phyloP scores from a whole-genome alignment of 2,888 invertebrate genomes.

The Cosmorhoe ocellata region DNA sequence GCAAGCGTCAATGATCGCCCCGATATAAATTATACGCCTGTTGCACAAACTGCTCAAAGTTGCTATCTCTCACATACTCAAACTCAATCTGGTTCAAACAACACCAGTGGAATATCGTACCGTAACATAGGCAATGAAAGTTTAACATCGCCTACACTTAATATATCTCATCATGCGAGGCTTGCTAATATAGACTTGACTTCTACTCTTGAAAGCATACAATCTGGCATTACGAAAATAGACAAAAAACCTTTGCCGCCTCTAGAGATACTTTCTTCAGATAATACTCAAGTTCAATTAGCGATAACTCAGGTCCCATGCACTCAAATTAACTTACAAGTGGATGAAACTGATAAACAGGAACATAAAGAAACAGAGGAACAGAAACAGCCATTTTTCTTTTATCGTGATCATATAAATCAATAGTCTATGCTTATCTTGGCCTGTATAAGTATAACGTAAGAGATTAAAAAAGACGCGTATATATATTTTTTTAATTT shows the following conservation, averaged over 20 bases:
- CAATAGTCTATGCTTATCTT: not conserved
- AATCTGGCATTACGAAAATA: not conserved
- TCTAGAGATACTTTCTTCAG: not conserved
- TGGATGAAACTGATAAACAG: not conserved
- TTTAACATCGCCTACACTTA: not conserved
- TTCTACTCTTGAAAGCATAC: not conserved
- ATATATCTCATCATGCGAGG: constrained; percentile 2
- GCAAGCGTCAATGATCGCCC: not conserved
- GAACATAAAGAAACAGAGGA: not conserved
- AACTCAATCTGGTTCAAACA: not conserved
- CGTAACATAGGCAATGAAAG: not conserved
- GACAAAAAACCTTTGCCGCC: not conserved
- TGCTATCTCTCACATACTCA: not conserved
- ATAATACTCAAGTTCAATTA: constrained; percentile 8
- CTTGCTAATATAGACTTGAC: constrained; percentile 2
- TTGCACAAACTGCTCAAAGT: not conserved
- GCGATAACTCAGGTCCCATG: constrained; percentile 2
- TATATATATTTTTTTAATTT: too few species aligned
- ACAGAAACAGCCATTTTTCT: not conserved
- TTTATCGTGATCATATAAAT: constrained; percentile 4
- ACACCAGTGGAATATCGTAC: not conserved
- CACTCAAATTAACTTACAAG: not conserved
- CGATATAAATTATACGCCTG: not conserved
- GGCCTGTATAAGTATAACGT: not conserved
- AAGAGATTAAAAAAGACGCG: too few species aligned